Conservation (phyloP, 2,888 invertebrate species). For the Drosophila prostipennis region DNA sequence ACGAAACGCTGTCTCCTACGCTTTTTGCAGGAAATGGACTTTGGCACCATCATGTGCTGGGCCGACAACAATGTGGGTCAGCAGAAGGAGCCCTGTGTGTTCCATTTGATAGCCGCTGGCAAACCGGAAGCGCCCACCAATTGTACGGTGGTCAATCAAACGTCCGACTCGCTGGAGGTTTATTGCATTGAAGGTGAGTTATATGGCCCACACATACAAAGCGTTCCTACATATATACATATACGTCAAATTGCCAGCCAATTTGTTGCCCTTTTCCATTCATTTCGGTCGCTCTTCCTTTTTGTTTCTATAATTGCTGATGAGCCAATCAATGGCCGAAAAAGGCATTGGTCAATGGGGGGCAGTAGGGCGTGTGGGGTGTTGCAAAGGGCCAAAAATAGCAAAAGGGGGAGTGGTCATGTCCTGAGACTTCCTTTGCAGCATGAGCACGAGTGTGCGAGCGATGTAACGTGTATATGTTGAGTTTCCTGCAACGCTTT, state of each 20-base stretch:
- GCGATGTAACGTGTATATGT: constrained; percentile 35
- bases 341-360: constrained; percentile 36
- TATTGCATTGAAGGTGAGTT: constrained; percentile 87
- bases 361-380: not conserved
- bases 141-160: constrained; percentile 91
- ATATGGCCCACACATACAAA: constrained; percentile 1
- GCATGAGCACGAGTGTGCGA: constrained; percentile 41
- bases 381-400: not conserved
- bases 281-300: constrained; percentile 6
- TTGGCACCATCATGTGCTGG: constrained; percentile 91
- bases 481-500: constrained; percentile 77
- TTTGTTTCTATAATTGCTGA: constrained; percentile 68
- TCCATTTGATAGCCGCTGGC: constrained; percentile 91
- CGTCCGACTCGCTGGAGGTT: constrained; percentile 90
- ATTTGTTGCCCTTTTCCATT: constrained; percentile 53
- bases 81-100: constrained; percentile 90
- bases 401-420: constrained; percentile 2
- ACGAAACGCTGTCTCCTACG: constrained; percentile 14
- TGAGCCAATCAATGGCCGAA: constrained; percentile 71
- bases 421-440: constrained; percentile 38
- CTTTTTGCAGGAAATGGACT: constrained; percentile 87
- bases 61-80: constrained; percentile 89
- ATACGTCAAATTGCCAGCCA: constrained; percentile 49
- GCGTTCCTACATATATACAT: constrained; percentile 3
- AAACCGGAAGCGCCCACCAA: constrained; percentile 92